Conservation (phyloP, 2,888 invertebrate genomes). For the Biston stratarius region DNA sequence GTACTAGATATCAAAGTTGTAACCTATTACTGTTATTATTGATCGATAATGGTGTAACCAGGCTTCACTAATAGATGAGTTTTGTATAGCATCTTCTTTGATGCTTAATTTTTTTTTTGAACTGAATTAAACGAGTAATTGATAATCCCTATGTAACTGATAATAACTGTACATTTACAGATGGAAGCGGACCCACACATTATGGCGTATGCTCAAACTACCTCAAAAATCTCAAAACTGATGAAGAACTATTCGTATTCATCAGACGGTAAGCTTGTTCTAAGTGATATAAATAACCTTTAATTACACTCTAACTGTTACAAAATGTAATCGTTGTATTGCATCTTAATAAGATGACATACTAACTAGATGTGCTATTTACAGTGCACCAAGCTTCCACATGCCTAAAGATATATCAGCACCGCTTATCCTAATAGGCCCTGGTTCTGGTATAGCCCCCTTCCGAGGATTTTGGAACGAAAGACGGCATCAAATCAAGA, state of each 20-base stretch:
- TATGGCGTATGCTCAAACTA: constrained; percentile 98
- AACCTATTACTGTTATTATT: too few species aligned
- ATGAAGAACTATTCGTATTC: constrained; percentile 90
- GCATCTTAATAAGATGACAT: background rate
- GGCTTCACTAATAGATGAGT: too few species aligned
- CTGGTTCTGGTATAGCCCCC: constrained; percentile 97
- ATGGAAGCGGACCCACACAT: constrained; percentile 92
- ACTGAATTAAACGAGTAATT: too few species aligned
- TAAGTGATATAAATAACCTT: background rate
- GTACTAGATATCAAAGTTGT: too few species aligned
- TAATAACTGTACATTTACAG: constrained; percentile 69
- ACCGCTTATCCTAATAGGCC: constrained; percentile 95
- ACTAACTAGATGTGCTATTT: constrained; percentile 53
- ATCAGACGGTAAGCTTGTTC: constrained; percentile 89
- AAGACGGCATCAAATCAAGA: constrained; percentile 71
- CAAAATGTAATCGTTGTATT: background rate
- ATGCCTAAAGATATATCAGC: constrained; percentile 91
- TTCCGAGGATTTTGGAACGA: constrained; percentile 98
- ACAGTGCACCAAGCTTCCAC: constrained; percentile 94
- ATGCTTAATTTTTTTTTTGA: too few species aligned
- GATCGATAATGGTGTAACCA: too few species aligned
- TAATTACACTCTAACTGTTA: constrained; percentile 1
- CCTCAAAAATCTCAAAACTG: constrained; percentile 89
- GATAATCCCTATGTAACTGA: too few species aligned
- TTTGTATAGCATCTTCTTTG: too few species aligned